A percentile compares a stretch with the other conserved stretches of the same genome.
phyloP scores from a whole-genome alignment of 2,888 invertebrate species.

The Bellardia bayeri region DNA sequence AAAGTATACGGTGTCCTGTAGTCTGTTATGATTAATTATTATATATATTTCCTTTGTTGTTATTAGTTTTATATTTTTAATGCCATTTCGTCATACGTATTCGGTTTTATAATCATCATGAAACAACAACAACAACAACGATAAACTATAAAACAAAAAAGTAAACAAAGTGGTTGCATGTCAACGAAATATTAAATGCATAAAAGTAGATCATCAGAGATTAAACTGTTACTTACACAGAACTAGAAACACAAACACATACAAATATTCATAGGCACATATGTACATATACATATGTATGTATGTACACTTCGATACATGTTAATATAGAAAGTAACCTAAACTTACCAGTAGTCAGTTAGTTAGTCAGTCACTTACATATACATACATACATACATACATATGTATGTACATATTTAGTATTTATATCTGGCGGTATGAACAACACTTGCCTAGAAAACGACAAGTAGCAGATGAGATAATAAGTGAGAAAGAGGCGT shows the following conservation, averaged over 20 bases:
- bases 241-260: slow-evolving; percentile 2
- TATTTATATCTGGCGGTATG: slow-evolving; percentile 5
- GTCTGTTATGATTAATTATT: neutral
- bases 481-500: slow-evolving; percentile 13
- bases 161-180: slow-evolving; percentile 65
- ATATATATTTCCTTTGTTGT: slow-evolving; percentile 14
- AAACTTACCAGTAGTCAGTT: neutral
- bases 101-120: slow-evolving; percentile 50
- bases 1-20: neutral
- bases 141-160: slow-evolving; percentile 39
- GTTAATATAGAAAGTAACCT: slow-evolving; percentile 17
- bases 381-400: slow-evolving; percentile 21
- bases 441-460: slow-evolving; percentile 24
- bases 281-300: no score
- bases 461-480: slow-evolving; percentile 50
- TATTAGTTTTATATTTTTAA: neutral
- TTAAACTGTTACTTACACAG: slow-evolving; percentile 52
- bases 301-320: no score
- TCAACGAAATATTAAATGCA: slow-evolving; percentile 67
- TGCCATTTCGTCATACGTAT: slow-evolving; percentile 16
- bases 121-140: slow-evolving; percentile 33
- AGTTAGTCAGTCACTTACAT: neutral
- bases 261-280: neutral
- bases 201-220: slow-evolving; percentile 69
- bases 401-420: slow-evolving; percentile 15